Evolutionary conservation across 2,797 vertebrate genomes (phyloP), one percentile per base, ranked within the genome.

Genomic region (Pempheris klunzingeri): DNA sequence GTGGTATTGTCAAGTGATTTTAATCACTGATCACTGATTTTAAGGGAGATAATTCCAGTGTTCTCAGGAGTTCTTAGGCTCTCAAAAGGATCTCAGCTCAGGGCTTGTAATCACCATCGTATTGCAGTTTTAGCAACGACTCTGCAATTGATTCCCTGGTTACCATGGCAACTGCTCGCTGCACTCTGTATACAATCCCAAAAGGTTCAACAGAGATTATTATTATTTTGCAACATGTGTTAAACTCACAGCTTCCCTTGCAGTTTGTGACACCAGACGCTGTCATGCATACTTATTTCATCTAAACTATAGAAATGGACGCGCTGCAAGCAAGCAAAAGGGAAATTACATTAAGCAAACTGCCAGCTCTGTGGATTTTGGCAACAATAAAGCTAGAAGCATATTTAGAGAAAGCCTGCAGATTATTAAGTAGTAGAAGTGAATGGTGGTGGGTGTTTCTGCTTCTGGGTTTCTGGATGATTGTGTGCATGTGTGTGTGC

Each of bases 401-500:
- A 28, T 67, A 77, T 80, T 86, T 78, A 70, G 62, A 72, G 76
- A 76, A 87, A 71, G 72, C 49, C 30, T 64, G 76, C 24, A 70
- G 77, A 74, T 84, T 80, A 71, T 80, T 67, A 80, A 68, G 76
- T 50, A 36, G 74, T 47, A 24, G 71, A 63, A 26, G 57, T 30
- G n/a, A 71, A 59, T 4, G 28, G 58, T 77, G 46, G 85, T 85
- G 82, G 74, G 80, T 73, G 88, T 88, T 74, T 85, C 47, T 70
- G 84, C 85, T 76, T 17, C 79, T 71, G 81, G 85, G 68, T 67
- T 52, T 71, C 46, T 67, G 32, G 32, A 59, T 52, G 67, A 46
- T 26, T 75, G 49, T 43, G 43, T 58, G 36, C 12, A 2, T 71
- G 63, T 76, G 71, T 66, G 74, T 68, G 36, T 5, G 28, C 1